Percentiles rank a stretch among this genome's conserved stretches.
Evolutionary conservation across 2,888 invertebrate species (phyloP).

Genomic region (Agrotis segetum): DNA sequence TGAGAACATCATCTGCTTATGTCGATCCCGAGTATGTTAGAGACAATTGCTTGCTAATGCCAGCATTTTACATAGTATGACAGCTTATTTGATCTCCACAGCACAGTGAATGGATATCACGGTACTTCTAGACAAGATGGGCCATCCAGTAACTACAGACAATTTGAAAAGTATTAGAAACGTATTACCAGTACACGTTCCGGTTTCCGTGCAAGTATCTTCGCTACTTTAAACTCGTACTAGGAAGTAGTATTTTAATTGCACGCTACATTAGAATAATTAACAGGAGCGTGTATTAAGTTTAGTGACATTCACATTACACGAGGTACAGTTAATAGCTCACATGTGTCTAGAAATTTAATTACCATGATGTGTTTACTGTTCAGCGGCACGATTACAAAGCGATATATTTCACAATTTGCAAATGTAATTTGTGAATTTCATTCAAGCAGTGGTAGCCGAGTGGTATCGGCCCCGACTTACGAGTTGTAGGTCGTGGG

Average conservation of each 20-base stretch:
- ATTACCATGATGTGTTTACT: conserved; percentile 26
- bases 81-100: neutral
- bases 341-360: conserved; percentile 21
- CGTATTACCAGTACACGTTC: conserved; percentile 13
- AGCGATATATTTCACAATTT: neutral
- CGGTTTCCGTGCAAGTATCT: conserved; percentile 50
- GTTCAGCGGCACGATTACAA: conserved; percentile 4
- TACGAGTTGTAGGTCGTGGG: no score
- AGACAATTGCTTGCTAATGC: neutral
- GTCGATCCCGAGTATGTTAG: neutral
- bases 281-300: conserved; percentile 37
- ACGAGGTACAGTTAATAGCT: conserved; percentile 14
- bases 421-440: conserved; percentile 1
- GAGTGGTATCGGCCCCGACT: no score
- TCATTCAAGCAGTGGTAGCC: no score
- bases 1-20: neutral
- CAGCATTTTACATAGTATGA: neutral
- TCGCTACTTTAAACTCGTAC: conserved; percentile 32
- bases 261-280: conserved; percentile 51
- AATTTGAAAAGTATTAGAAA: conserved; percentile 27
- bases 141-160: neutral
- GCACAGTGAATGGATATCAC: neutral
- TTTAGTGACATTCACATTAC: conserved; percentile 48
- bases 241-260: conserved; percentile 47
- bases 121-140: neutral